phyloP scores from a whole-genome alignment of 1,140 invertebrate genomes.

The Cyclargus thomasi region DNA sequence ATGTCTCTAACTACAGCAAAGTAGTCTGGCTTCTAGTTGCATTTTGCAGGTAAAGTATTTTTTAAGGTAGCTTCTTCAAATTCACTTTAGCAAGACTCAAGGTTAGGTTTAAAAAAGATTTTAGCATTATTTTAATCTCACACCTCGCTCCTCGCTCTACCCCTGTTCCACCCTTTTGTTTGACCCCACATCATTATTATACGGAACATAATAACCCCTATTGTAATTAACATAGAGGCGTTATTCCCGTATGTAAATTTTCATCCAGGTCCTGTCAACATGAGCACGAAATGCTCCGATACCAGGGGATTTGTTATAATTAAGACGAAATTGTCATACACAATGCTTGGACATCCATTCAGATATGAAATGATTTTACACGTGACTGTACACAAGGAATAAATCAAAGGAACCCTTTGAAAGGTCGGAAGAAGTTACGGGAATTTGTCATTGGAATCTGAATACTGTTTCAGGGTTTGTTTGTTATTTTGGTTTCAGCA shows the following conservation, averaged over 20 bases:
- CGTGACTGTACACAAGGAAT: not conserved
- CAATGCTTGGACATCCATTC: not conserved
- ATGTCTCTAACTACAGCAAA: too few relatives aligned
- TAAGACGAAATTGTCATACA: constrained; percentile 29
- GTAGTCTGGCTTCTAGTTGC: too few relatives aligned
- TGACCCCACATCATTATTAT: constrained; percentile 32
- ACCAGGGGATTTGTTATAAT: constrained; percentile 39
- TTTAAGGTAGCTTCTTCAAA: too few relatives aligned
- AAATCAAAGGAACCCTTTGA: not conserved
- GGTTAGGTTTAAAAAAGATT: not conserved
- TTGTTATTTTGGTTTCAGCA: too few relatives aligned
- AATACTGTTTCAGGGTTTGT: too few relatives aligned
- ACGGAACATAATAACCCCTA: constrained; percentile 32
- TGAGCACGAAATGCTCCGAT: constrained; percentile 34
- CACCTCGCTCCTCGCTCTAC: constrained; percentile 12
- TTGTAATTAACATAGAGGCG: constrained; percentile 21
- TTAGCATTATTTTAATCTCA: not conserved
- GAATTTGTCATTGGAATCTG: too few relatives aligned
- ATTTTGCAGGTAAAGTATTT: too few relatives aligned
- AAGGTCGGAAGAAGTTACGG: too few relatives aligned
- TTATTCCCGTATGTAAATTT: constrained; percentile 28
- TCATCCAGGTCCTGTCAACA: constrained; percentile 40
- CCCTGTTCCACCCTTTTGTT: constrained; percentile 33
- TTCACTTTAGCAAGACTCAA: too few relatives aligned
- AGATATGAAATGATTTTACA: not conserved